Evolutionary conservation across 2,797 vertebrate species (phyloP).

Genomic region (Silurus lanzhouensis): DNA sequence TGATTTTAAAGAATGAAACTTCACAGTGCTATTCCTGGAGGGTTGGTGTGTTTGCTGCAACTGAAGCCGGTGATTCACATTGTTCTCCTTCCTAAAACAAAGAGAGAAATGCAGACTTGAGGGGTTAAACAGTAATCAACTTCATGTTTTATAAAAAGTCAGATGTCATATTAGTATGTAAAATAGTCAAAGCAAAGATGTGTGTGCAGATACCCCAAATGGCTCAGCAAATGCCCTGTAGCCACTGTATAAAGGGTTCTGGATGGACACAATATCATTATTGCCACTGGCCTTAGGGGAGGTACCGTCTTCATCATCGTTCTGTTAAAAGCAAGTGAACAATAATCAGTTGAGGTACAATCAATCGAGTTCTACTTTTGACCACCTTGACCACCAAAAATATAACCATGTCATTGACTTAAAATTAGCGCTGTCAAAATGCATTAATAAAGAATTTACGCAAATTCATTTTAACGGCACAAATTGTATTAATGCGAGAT

Average conservation of each 20-base stretch:
- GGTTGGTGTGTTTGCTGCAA: conserved; percentile 56
- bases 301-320: conserved; percentile 72
- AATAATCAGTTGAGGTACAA: neutral
- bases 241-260: conserved; percentile 84
- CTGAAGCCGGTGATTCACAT: conserved; percentile 48
- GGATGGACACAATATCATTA: conserved; percentile 81
- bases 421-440: too few relatives aligned
- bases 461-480: too few relatives aligned
- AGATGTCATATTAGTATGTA: neutral
- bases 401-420: neutral
- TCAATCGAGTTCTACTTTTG: neutral
- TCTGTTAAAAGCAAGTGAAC: conserved; percentile 53
- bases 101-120: neutral
- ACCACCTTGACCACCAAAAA: neutral
- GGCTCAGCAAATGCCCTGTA: conserved; percentile 76
- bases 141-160: neutral
- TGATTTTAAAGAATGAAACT: neutral
- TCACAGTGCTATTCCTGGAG: conserved; percentile 51
- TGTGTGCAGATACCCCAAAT: conserved; percentile 73
- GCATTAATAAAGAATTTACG: too few relatives aligned
- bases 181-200: neutral
- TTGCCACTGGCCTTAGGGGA: conserved; percentile 62
- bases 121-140: neutral
- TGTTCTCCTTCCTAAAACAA: conserved; percentile 58
- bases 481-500: too few relatives aligned